Evolutionary conservation across 2,113 vertebrate genomes (phyloP), one percentile per base, ranked within the genome.

Genomic region (Boleophthalmus pectinirostris): DNA sequence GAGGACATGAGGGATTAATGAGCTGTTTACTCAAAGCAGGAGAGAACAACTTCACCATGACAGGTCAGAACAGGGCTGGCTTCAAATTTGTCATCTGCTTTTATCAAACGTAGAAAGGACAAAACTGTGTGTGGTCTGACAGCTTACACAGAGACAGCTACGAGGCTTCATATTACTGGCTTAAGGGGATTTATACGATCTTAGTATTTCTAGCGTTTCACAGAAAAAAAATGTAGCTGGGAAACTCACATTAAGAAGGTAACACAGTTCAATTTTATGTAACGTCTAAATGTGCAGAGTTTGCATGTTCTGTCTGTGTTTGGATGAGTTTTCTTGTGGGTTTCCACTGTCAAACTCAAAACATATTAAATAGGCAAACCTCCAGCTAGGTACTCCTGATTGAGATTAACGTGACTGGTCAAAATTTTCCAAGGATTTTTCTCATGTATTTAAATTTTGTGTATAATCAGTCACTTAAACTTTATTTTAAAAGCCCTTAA

Each of bases 1-100:
- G 60, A 38, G 77, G 73, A 73, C 71, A 63, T 70, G 33, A 69
- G 56, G 78, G 86, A 83, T 87, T 86, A 80, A 83, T 47, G 74
- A 81, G 70, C 24, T 82, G 83, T 92, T 91, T 90, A 82, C 77
- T 79, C 67, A 79, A 79, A 83, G 75, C 57, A 63, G 73, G 85
- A 70, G 66, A 81, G 83, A 73, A 81, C 45, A 76, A 63, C 73
- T 75, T 23, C 68, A n/a, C 80, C 86, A 78, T 79, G 87, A 85
- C 87, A 88, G 83, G 79, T 86, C 79, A 56, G 85, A 90, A 83
- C 82, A 91, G 6, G 72, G 57, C 72, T 15, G 68, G 24, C 12
- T 29, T 75, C 78, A 75, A 68, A 71, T 89, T 85, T 73, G 82
- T 81, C 82, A 77, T 74, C 0, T 33, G 78, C 82, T 72, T 86